phyloP scores from a whole-genome alignment of 2,113 vertebrate species.

The Zootoca vivipara region DNA sequence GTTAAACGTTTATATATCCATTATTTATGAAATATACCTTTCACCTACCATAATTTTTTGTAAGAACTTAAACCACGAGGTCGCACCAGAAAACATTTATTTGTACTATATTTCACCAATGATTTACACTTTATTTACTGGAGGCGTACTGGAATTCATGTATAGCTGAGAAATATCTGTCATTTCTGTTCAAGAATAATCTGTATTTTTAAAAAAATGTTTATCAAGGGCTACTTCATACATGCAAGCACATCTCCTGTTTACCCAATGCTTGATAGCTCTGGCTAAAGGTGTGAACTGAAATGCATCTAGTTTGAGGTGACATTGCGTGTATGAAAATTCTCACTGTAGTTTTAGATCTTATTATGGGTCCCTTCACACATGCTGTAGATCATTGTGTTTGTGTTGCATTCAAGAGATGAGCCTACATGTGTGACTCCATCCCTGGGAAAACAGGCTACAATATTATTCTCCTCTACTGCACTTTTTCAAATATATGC shows the following conservation, averaged over 20 bases:
- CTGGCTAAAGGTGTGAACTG: not conserved
- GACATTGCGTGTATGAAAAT: not conserved
- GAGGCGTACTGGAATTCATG: slow-evolving; percentile 68
- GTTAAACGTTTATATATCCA: slow-evolving; percentile 13
- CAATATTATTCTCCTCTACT: slow-evolving; percentile 31
- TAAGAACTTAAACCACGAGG: slow-evolving; percentile 41
- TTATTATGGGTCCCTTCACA: not conserved
- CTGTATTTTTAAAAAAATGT: too few species aligned
- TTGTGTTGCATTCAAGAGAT: not conserved
- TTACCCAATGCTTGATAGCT: not conserved
- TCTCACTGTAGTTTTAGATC: not conserved
- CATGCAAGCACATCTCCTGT: not conserved
- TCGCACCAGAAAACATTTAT: slow-evolving; percentile 14
- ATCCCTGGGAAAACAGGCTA: slow-evolving; percentile 14
- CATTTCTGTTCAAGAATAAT: too few species aligned
- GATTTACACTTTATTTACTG: slow-evolving; percentile 44
- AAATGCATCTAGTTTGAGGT: not conserved
- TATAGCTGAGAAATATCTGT: slow-evolving; percentile 67
- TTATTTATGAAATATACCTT: slow-evolving; percentile 21
- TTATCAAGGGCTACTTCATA: slow-evolving; percentile 1
- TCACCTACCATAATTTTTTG: slow-evolving; percentile 33
- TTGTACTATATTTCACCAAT: slow-evolving; percentile 29
- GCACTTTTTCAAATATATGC: slow-evolving; percentile 37
- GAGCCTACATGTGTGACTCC: not conserved
- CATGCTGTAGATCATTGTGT: not conserved